Evolutionary conservation across 92 coral and sea anemone species (phyloP), one percentile per base, ranked within the genome.

Genomic region (Epizoanthus rinbou): DNA sequence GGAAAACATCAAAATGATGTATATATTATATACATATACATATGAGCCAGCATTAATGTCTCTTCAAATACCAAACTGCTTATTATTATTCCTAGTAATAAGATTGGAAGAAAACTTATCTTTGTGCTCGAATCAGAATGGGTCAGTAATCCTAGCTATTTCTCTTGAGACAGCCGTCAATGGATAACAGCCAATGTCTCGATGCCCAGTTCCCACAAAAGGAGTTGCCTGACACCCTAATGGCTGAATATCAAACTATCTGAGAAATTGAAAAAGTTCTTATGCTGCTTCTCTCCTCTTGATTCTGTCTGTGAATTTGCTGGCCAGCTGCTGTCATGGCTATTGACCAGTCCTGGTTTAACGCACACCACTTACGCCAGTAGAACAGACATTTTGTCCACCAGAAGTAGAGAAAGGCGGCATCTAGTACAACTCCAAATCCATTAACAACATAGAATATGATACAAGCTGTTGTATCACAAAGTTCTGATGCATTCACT

Each of bases 311-410:
- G 58, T 87, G 88, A 14, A 78, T 60, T 3, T 75, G 43, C 2
- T 88, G 79, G 67, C 69, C 80, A 6, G 80, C 89, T 9, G 88
- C 85, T 17, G 90, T 76, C n/a, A 86, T 67, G 15, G 87, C 90
- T 37, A 93, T 91, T 39, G 98, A 93, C 98, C 98, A 94, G 63
- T 92, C 98, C 74, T 94, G 98, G 78, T 94, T 94, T 21, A 94
- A 41, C 1, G 96, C 98, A 43, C 95, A 92, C 98, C 98, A 94
- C 35, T 92, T 94, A 59, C 88, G 85, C 94, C 96, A 94, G 70
- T 89, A 94, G 79, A 90, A 92, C 57, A 92, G 69, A 53, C 96
- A 94, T 45, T 90, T 90, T 66, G 92, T 92, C 94, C 95, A 94
- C 98, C 98, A 94, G 78, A 90, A 94, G 74, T 90, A 94, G 0